phyloP scores from a whole-genome alignment of 2,797 vertebrate species.

The Paramormyrops hopkinsi region DNA sequence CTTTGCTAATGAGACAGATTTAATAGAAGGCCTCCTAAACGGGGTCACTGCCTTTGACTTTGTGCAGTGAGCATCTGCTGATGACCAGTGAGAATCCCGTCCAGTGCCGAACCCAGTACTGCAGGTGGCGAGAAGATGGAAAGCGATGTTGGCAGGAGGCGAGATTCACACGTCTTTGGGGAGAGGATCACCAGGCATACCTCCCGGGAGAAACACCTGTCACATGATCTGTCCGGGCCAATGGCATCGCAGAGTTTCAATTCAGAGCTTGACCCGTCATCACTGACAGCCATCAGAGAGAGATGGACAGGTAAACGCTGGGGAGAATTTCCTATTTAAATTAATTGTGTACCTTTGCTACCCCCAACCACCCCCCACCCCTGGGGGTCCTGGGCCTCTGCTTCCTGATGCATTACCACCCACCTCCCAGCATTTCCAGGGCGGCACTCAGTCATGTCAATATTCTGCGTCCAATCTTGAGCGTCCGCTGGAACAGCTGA shows the following conservation, averaged over 20 bases:
- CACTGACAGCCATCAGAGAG: not conserved
- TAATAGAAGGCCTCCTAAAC: not conserved
- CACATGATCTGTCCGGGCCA: not conserved
- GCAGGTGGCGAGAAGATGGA: not conserved
- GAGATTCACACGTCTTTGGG: not conserved
- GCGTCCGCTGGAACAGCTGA: not conserved
- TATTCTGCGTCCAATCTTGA: not conserved
- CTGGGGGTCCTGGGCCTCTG: not conserved
- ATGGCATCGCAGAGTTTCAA: not conserved
- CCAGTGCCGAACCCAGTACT: not conserved
- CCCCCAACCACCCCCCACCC: not conserved
- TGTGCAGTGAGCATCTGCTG: not conserved
- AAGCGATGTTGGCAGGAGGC: not conserved
- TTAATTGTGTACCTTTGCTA: not conserved
- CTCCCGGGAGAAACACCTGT: not conserved
- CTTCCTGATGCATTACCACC: not conserved
- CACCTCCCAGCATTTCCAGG: not conserved
- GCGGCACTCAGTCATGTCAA: not conserved
- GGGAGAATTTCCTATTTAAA: not conserved
- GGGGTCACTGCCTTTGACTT: not conserved
- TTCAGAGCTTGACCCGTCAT: not conserved
- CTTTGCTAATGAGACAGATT: not conserved
- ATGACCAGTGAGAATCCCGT: not conserved
- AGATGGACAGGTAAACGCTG: not conserved
- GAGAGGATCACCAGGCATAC: not conserved